Base-by-base conservation (phyloP, 2,797 vertebrate species). In the Hoplostethus mediterraneus region DNA sequence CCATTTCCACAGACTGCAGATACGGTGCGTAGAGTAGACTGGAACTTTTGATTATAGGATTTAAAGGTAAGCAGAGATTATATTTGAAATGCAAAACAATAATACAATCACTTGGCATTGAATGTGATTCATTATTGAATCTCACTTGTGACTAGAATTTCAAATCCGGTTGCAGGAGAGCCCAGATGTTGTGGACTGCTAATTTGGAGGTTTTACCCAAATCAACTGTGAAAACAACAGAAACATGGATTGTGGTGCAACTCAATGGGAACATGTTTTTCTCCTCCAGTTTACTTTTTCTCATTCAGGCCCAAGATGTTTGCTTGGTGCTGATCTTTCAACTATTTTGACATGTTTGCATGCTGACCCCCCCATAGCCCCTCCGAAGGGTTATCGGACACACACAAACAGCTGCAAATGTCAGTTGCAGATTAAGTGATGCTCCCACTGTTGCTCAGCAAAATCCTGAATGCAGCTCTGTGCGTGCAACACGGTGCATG, bases 351-450 rank as follows among this genome's bases (percentile, higher is more conserved):
- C 48, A 8, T 75, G 79, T 86, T 82, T 84, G 73, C 70, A 67
- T 17, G 3, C 71, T 44, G 62, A 71, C 36, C 74, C 73, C 74
- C 73, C 67, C 72, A 33, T 13, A 33, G 65, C 69, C 71, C 66
- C 75, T 80, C 63, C 67, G 70, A 78, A 79, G 77, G 74, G 76
- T 82, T 52, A 66, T 71, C 9, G 30, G 77, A 82, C 80, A 69
- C 64, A n/a, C n/a, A n/a, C 79, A 89, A 87, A 88, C 81, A 80
- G 45, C 56, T 75, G 86, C 56, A 91, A 89, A 91, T 89, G 89
- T 89, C 91, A 90, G 42, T 54, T 51, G 71, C 78, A 67, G 73
- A 81, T 71, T 31, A 38, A 58, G 47, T 66, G 33, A 52, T 73
- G 59, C 58, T 80, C 68, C 75, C 67, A 55, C 57, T 28, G 67